Conservation (phyloP, 92 coral and sea anemone genomes). For the Siderastrea siderea region DNA sequence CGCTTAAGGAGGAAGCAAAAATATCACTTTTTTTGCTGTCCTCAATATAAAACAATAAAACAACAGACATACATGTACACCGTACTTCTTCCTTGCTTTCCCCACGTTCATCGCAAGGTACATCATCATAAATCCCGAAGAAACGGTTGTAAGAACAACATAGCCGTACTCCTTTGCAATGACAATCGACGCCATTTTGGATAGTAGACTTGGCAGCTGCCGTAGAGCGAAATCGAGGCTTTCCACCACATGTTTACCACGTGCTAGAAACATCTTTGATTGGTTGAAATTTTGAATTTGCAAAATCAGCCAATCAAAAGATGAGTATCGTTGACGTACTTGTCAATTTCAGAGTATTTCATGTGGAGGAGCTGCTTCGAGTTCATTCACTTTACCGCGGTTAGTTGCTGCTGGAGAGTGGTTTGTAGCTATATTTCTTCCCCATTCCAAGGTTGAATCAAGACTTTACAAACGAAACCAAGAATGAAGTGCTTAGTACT, state of each 20-base stretch:
- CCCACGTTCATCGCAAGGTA: slow-evolving; percentile 89
- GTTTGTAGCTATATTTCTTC: neutral
- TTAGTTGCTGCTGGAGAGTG: neutral
- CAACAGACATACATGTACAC: slow-evolving; percentile 56
- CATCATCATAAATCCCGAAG: slow-evolving; percentile 85
- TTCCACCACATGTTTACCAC: slow-evolving; percentile 35
- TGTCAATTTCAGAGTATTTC: slow-evolving; percentile 2
- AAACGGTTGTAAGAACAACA: slow-evolving; percentile 90
- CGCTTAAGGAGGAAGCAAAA: too few relatives aligned
- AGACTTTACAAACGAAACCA: neutral
- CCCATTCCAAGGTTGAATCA: neutral
- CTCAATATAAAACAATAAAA: neutral
- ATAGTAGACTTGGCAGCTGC: neutral
- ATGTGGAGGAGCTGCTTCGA: neutral
- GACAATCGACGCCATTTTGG: slow-evolving; percentile 80
- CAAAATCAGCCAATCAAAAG: slow-evolving; percentile 30
- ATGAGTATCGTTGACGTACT: neutral
- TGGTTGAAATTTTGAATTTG: slow-evolving; percentile 3
- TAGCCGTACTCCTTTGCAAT: slow-evolving; percentile 89
- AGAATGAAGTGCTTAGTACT: slow-evolving; percentile 46
- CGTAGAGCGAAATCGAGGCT: neutral
- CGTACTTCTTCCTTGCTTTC: slow-evolving; percentile 89
- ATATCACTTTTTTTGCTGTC: too few relatives aligned
- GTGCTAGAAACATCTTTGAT: slow-evolving; percentile 44
- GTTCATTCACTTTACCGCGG: neutral